A percentile compares a stretch with the other conserved stretches of the same genome.
phyloP scores from a whole-genome alignment of 1,140 invertebrate species.

The Penaeus chinensis region DNA sequence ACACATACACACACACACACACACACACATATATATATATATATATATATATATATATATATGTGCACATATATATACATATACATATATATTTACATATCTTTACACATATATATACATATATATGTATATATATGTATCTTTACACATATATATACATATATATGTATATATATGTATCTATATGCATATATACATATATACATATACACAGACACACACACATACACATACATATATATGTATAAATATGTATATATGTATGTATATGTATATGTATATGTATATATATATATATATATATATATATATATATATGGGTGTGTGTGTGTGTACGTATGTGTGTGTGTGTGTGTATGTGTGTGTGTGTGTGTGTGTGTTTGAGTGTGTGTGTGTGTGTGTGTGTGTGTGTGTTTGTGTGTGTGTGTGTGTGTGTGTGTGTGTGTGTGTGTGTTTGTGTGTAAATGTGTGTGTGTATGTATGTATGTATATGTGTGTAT shows the following conservation, averaged over 20 bases:
- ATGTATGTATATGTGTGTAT: not conserved
- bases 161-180: not conserved
- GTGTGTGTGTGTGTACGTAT: too few relatives aligned
- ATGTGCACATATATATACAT: conserved; percentile 7
- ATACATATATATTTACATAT: not conserved
- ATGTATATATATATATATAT: too few relatives aligned
- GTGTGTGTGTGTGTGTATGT: too few relatives aligned
- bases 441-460: not conserved
- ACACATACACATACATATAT: not conserved
- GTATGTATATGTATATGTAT: too few relatives aligned
- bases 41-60: conserved; percentile 22
- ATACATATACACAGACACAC: not conserved
- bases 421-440: not conserved
- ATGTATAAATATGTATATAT: too few relatives aligned
- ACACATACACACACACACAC: not conserved
- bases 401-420: not conserved
- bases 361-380: too few relatives aligned
- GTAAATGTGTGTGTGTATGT: not conserved
- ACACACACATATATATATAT: conserved; percentile 12
- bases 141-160: not conserved
- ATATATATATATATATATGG: too few relatives aligned
- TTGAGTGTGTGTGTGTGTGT: not conserved
- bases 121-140: conserved; percentile 18
- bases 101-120: not conserved
- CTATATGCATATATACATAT: not conserved